A percentile compares a stretch with the other conserved stretches of the same genome.
phyloP scores from a whole-genome alignment of 2,888 invertebrate species.

The Heliconius sara region DNA sequence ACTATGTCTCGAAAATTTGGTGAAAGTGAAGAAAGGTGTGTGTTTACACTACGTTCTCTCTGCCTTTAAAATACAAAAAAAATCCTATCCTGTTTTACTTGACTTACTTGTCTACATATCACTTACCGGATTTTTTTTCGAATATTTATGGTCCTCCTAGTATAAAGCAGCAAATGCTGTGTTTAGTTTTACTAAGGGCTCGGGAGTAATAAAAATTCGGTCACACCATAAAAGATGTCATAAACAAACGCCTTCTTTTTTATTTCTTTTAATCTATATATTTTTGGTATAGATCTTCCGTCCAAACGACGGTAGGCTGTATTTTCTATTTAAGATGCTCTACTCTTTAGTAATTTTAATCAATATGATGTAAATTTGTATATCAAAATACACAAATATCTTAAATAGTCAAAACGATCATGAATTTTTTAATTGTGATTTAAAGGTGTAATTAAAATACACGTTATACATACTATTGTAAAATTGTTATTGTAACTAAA shows the following conservation, averaged over 20 bases:
- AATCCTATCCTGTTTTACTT: not conserved
- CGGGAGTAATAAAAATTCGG: constrained; percentile 29
- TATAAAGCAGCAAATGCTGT: constrained; percentile 13
- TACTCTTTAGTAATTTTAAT: no score
- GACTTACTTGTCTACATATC: not conserved
- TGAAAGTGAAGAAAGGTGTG: no score
- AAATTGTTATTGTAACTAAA: constrained; percentile 7
- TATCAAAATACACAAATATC: no score
- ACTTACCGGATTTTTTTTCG: not conserved
- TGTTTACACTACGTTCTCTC: no score
- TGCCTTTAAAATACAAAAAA: no score
- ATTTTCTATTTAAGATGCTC: not conserved
- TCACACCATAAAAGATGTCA: constrained; percentile 29
- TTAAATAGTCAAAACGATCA: no score
- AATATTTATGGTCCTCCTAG: not conserved
- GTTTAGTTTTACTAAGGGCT: constrained; percentile 34
- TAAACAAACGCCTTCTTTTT: constrained; percentile 30
- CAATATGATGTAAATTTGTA: no score
- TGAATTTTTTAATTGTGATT: no score
- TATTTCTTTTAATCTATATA: constrained; percentile 15
- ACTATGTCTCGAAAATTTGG: no score
- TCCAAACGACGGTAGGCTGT: not conserved
- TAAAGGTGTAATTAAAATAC: no score
- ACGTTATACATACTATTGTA: not conserved
- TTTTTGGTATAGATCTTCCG: not conserved